Evolutionary conservation across 2,888 invertebrate genomes (phyloP).

Genomic region (Drosophila paramelanica): DNA sequence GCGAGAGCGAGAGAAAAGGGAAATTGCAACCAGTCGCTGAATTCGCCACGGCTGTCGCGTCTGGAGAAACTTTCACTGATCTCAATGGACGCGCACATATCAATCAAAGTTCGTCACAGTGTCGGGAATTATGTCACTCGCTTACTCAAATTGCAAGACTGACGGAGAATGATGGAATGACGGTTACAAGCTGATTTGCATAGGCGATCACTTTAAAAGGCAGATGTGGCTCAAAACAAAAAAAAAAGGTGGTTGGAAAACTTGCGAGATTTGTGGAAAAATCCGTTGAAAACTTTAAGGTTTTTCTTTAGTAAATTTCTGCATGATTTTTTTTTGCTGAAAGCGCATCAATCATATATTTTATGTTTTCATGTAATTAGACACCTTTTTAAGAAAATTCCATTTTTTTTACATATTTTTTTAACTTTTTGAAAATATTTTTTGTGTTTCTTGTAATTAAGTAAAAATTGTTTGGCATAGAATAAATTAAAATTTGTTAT

Average conservation of each 20-base stretch:
- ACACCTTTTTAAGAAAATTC: conserved; percentile 45
- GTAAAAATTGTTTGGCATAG: conserved; percentile 40
- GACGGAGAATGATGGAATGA: conserved; percentile 28
- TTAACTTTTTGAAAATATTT: conserved; percentile 1
- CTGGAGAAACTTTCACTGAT: conserved; percentile 61
- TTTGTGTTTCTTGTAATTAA: conserved; percentile 16
- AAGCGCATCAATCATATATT: conserved; percentile 69
- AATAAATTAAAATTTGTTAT: conserved; percentile 61
- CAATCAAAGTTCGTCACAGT: conserved; percentile 84
- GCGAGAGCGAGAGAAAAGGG: conserved; percentile 22
- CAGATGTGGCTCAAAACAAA: conserved; percentile 40
- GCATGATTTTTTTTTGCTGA: conserved; percentile 33
- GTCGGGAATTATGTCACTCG: conserved; percentile 84
- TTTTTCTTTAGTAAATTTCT: conserved; percentile 31
- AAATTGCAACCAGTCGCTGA: conserved; percentile 50
- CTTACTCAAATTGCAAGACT: conserved; percentile 82
- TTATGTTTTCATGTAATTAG: conserved; percentile 66
- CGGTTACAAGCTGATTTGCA: conserved; percentile 67
- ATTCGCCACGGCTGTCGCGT: conserved; percentile 73
- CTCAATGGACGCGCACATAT: conserved; percentile 66
- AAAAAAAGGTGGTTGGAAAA: conserved; percentile 56
- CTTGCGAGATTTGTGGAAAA: conserved; percentile 26
- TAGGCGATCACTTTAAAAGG: conserved; percentile 38
- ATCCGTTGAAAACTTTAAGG: conserved; percentile 50
- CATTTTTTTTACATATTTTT: conserved; percentile 8